Conservation (phyloP, 2,797 vertebrate species). For the Sebastes variabilis region DNA sequence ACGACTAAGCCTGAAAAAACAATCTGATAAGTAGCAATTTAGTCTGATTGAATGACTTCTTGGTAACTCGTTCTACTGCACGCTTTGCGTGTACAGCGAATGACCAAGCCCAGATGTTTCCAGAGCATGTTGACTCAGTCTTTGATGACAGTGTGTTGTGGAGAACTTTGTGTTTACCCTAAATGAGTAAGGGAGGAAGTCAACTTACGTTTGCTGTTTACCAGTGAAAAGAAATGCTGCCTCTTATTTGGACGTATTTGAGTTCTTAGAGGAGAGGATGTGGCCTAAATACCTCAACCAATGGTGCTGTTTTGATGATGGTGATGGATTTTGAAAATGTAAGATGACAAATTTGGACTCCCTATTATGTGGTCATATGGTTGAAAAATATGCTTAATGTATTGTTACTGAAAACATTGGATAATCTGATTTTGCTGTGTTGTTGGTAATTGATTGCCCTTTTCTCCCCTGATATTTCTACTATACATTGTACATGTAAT, state of each 20-base stretch:
- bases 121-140: constrained; percentile 11
- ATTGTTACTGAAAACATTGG: not conserved
- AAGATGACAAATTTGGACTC: not conserved
- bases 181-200: constrained; percentile 24
- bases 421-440: not conserved
- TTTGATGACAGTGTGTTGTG: constrained; percentile 17
- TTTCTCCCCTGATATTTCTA: not conserved
- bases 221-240: constrained; percentile 3
- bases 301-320: not conserved
- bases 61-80: not conserved
- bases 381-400: not conserved
- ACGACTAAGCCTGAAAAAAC: not conserved
- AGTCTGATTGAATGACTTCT: not conserved
- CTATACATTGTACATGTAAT: not conserved
- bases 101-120: constrained; percentile 23
- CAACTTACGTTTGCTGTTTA: not conserved
- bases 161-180: constrained; percentile 26
- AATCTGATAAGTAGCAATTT: constrained; percentile 12
- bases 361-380: not conserved
- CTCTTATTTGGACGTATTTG: not conserved
- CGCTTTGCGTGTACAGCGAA: not conserved
- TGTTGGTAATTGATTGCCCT: not conserved
- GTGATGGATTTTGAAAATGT: not conserved
- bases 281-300: not conserved
- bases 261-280: not conserved